Conservation (phyloP, 1,140 invertebrate genomes). For the Drosophila suzukii region DNA sequence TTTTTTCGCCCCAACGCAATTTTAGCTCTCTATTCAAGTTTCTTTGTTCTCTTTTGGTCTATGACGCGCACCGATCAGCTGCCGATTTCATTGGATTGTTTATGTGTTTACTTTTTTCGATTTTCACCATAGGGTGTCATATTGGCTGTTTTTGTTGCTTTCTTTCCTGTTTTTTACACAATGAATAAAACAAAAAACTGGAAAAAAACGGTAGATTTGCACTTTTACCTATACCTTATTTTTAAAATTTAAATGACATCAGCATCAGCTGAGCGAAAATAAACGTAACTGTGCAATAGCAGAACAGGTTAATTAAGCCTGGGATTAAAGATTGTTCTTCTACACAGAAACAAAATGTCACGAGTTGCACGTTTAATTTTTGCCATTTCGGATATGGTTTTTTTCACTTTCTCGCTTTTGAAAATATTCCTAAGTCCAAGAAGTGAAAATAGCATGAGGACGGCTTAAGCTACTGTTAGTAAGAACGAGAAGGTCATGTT, state of each 20-base stretch:
- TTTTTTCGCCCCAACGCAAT: slow-evolving; percentile 7
- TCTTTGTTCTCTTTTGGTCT: slow-evolving; percentile 55
- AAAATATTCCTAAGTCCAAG: no score
- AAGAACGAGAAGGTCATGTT: no score
- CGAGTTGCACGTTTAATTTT: no score
- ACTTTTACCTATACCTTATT: neutral
- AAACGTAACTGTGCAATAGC: slow-evolving; percentile 27
- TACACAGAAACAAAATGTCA: no score
- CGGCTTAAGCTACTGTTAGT: no score
- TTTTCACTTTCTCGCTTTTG: no score
- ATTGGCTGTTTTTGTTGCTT: slow-evolving; percentile 55
- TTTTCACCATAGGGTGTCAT: slow-evolving; percentile 66
- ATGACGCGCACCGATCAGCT: slow-evolving; percentile 58
- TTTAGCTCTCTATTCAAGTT: neutral
- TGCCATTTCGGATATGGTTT: no score
- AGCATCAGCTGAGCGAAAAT: slow-evolving; percentile 78
- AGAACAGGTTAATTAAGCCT: slow-evolving; percentile 63
- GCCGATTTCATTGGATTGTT: slow-evolving; percentile 16
- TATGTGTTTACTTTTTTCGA: slow-evolving; percentile 28
- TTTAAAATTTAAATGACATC: slow-evolving; percentile 63
- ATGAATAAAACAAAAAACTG: neutral
- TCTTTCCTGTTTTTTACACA: neutral
- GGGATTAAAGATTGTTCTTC: neutral
- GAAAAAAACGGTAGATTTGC: neutral
- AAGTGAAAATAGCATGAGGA: no score